A percentile compares a stretch with the other conserved stretches of the same genome.
Evolutionary conservation across 2,888 invertebrate genomes (phyloP).

Genomic region (Xylophagus ater): DNA sequence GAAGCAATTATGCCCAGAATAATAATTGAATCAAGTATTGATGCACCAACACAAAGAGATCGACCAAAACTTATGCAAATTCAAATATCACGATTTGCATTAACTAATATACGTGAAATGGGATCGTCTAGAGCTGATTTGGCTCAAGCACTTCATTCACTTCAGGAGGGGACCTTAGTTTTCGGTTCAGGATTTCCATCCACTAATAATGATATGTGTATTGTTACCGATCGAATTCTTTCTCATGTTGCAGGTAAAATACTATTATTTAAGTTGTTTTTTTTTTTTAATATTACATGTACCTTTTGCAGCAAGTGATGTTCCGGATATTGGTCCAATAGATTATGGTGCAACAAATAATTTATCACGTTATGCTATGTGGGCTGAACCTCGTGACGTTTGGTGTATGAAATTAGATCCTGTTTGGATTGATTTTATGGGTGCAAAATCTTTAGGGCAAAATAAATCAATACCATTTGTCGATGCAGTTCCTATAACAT

Average conservation of each 20-base stretch:
- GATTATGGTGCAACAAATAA: slow-evolving; percentile 29
- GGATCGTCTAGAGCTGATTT: slow-evolving; percentile 62
- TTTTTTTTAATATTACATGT: background rate
- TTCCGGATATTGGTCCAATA: slow-evolving; percentile 25
- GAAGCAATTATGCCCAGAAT: slow-evolving; percentile 87
- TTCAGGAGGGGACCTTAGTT: slow-evolving; percentile 64
- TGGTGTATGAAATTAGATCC: slow-evolving; percentile 86
- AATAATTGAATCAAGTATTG: slow-evolving; percentile 54
- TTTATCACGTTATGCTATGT: slow-evolving; percentile 46
- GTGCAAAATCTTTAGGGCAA: slow-evolving; percentile 63
- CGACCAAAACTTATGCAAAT: slow-evolving; percentile 74
- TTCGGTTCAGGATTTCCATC: slow-evolving; percentile 71
- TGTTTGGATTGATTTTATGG: slow-evolving; percentile 85
- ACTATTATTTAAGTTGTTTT: background rate
- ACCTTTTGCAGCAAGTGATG: slow-evolving; percentile 31
- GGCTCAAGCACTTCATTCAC: slow-evolving; percentile 64
- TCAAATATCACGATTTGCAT: slow-evolving; percentile 41
- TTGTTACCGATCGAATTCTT: slow-evolving; percentile 72
- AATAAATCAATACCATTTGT: slow-evolving; percentile 67
- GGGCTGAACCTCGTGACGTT: slow-evolving; percentile 77
- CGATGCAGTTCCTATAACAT: slow-evolving; percentile 75
- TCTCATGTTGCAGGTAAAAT: slow-evolving; percentile 52
- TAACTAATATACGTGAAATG: slow-evolving; percentile 54
- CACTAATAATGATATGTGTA: slow-evolving; percentile 54
- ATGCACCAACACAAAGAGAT: slow-evolving; percentile 71